Base-by-base conservation (phyloP, 2,888 invertebrate species). In the Halocaridina rubra region DNA sequence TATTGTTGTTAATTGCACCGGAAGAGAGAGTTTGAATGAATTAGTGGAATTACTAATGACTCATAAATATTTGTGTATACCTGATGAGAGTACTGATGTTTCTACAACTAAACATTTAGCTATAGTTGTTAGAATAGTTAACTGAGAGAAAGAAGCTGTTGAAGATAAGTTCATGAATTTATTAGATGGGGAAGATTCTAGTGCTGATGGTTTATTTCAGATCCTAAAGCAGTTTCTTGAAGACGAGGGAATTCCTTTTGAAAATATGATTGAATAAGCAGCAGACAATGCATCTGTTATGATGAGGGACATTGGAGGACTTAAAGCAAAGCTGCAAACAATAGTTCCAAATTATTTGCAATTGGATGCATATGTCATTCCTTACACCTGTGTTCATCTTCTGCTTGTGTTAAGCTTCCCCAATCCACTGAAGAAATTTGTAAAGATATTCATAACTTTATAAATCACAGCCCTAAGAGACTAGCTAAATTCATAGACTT, bases 281-380 rank as follows among this genome's bases (percentile, higher is more conserved):
- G 64, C 64, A 19, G 64, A 64, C 22, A 64, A 29, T 64, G 64
- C 19, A 22, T 64, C 64, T 13, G 29, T 64, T 24, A 64, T 64
- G 64, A 64, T 64, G 19, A 24, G 64, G 22, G 8, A 29, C 22
- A 64, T 5, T n/a, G 64, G 64, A 13, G 64, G 64, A 16, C 22
- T 64, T 19, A 64, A 64, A 64, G 13, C 64, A 64, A 64, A 53
- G 19, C 53, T 53, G 53, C 53, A 53, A 19, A 19, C 16, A 53
- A 53, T 13, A n/a, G 72, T 39, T 46, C 30, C 33, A 30, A 69
- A 39, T 46, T 74, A 27, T 74, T 74, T 74, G 74, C 39, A 8
- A 74, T 74, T 74, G 74, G 46, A 33, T 74, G 74, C 33, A 74
- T 74, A 39, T 74, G 74, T 33, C 74, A 74, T 74, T 74, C 74